Percentiles rank a stretch among this genome's conserved stretches.
These are phyloP conservation scores for Norana najaformis DNA, from an alignment of 2,888 invertebrate species.

Conservation along the genomic window DNA sequence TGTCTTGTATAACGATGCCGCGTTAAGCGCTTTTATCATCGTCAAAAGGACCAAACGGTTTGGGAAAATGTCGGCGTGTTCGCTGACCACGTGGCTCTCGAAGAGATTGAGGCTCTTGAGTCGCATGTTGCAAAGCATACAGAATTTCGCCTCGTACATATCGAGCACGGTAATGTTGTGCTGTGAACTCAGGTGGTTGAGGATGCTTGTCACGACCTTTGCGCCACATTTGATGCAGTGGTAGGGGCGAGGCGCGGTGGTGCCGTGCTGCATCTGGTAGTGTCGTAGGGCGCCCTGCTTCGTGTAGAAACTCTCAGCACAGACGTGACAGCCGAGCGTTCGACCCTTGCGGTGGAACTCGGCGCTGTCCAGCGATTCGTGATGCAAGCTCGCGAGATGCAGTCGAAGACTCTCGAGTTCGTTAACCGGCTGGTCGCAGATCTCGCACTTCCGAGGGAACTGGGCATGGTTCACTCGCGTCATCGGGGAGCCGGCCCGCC, in stretches of 20 bases:
- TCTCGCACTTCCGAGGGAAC: background rate
- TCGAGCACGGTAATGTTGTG: conserved; percentile 30
- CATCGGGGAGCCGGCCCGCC: background rate
- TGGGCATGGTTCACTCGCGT: background rate
- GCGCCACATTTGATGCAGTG: conserved; percentile 26
- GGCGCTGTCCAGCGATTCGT: background rate
- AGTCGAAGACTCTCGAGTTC: background rate
- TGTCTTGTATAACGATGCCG: background rate
- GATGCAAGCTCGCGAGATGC: background rate
- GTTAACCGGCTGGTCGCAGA: background rate
- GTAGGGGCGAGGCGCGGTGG: background rate
- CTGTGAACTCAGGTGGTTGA: conserved; percentile 25
- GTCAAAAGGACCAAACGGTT: background rate
- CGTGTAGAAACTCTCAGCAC: background rate
- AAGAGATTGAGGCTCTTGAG: conserved; percentile 21
- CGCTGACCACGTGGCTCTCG: conserved; percentile 23
- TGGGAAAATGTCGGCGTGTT: conserved; percentile 29
- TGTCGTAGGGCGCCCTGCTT: background rate
- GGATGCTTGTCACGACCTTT: background rate
- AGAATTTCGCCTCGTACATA: conserved; percentile 26
- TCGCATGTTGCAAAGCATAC: conserved; percentile 25
- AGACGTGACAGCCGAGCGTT: background rate
- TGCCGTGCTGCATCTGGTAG: conserved; percentile 14
- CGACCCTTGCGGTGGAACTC: conserved; percentile 1
- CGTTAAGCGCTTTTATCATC: conserved; percentile 22